Evolutionary conservation across 2,113 vertebrate genomes (phyloP).

Genomic region (Ceyx cyanopectus): DNA sequence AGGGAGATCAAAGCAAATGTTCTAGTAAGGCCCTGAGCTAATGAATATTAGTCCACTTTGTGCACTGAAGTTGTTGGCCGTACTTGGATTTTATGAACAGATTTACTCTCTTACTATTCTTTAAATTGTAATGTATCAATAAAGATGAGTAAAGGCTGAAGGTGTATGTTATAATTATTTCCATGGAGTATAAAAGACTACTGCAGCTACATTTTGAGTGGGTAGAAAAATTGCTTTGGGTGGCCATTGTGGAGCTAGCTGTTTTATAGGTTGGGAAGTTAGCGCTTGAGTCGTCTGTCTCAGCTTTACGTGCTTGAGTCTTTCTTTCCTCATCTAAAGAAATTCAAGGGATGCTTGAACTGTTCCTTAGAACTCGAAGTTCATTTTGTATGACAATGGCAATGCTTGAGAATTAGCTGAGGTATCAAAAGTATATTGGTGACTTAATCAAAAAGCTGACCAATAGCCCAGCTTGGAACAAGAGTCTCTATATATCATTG

Average conservation of each 20-base stretch:
- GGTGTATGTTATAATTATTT: slow-evolving; percentile 3
- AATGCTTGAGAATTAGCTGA: neutral
- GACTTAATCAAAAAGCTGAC: neutral
- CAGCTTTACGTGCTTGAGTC: neutral
- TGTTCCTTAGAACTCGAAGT: neutral
- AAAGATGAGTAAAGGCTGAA: slow-evolving; percentile 7
- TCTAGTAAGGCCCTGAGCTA: slow-evolving; percentile 66
- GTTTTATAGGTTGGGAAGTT: neutral
- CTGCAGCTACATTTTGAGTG: neutral
- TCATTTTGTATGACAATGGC: neutral
- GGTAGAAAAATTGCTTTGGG: neutral
- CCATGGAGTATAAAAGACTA: neutral
- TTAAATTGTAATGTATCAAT: slow-evolving; percentile 32
- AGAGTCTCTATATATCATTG: neutral
- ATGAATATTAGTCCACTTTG: slow-evolving; percentile 61
- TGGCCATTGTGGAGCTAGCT: neutral
- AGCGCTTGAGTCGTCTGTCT: neutral
- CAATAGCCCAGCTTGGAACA: neutral
- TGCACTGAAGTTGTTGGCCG: slow-evolving; percentile 39
- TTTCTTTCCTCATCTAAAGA: neutral
- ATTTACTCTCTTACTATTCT: neutral
- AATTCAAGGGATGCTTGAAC: neutral
- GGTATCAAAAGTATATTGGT: neutral
- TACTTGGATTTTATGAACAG: slow-evolving; percentile 49
- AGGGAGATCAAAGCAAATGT: slow-evolving; percentile 71